Base-by-base conservation (phyloP, 2,113 vertebrate genomes). In the Strix uralensis region DNA sequence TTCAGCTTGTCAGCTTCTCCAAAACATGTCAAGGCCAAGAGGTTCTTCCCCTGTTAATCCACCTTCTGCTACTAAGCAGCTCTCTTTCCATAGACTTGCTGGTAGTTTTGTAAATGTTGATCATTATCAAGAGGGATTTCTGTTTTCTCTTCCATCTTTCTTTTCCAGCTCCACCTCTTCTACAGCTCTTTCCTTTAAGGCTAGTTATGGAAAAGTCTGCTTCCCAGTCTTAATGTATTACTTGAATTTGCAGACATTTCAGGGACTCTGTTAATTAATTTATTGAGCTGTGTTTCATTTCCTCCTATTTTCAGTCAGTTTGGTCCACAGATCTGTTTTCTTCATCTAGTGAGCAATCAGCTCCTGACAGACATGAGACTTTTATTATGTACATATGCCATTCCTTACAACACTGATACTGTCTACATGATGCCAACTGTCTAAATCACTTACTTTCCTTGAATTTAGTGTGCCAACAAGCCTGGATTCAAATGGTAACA, bases 101-200 rank as follows among this genome's bases (percentile, higher is more conserved):
- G 40, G 38, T 70, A 58, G 58, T 83, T 83, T 40, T 70, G 51
- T 36, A 73, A 70, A 54, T 23, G 51, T 34, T 71, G 36, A 72
- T 70, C 16, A 11, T 42, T 66, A 86, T 32, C 0, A 0, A 81
- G 42, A 62, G 25, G 40, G 71, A 83, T 90, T 94, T 86, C 40
- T 88, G 17, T 51, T 67, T 94, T 88, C 54, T 94, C 19, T 90
- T 88, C 66, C 63, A 90, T 86, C 36, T 77, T 93, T 83, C 67
- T 83, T 93, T 93, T 88, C 54, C 62, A 94, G 38, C 36, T 83
- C 34, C 36, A 74, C 36, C 19, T 88, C 46, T 86, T 78, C 54
- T 84, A 46, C 63, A 74, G 75, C 51, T 85, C 61, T 83, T 92
- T 81, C 36, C 27, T 92, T 81, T 66, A 83, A 86, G 17, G n/a